Evolutionary conservation across 2,888 invertebrate genomes (phyloP), one percentile per base, ranked within the genome.

Genomic region (Thera britannica): DNA sequence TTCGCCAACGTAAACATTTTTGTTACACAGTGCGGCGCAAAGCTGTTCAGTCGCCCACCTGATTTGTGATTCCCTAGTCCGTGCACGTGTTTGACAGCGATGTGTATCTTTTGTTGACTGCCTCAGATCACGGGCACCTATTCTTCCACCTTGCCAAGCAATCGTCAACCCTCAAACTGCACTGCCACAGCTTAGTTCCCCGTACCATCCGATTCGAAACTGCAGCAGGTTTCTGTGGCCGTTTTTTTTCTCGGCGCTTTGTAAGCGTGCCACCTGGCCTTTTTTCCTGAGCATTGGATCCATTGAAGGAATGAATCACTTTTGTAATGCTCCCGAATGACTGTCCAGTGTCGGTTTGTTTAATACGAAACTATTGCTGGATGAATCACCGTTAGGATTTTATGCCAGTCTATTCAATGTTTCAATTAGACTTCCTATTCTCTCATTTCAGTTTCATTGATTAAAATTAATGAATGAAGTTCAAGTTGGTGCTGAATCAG

Each of bases 251-350:
- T 83, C 77, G 79, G 77, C 82, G 82, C 85, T 85, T 86, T 85
- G 85, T 87, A 84, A 87, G 81, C 85, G 84, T 85, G 87, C 90
- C 92, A 92, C 92, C 92, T 92, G 92, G 92, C 82, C 85, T 88
- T 90, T 92, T 92, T 92, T 90, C 86, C 83, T 85, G 84, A 75
- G 78, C 82, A 82, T 84, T 81, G 82, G 81, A 82, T 83, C 85
- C 85, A 90, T 90, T 90, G 83, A 89, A 80, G 73, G 81, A 81
- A 85, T 89, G 87, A 90, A 88, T 89, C 87, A 89, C 86, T 86
- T 85, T 83, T 82, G 85, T 84, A 79, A 81, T 80, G 79, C 80
- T 79, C 76, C 79, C 80, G 77, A 79, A 80, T 81, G 80, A 77
- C 74, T 82, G 85, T 81, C 83, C 84, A 82, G 71, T 77, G 68